Percentiles rank a stretch among this genome's conserved stretches.
Evolutionary conservation across 2,113 vertebrate genomes (phyloP).

Genomic region (Callipepla californica): DNA sequence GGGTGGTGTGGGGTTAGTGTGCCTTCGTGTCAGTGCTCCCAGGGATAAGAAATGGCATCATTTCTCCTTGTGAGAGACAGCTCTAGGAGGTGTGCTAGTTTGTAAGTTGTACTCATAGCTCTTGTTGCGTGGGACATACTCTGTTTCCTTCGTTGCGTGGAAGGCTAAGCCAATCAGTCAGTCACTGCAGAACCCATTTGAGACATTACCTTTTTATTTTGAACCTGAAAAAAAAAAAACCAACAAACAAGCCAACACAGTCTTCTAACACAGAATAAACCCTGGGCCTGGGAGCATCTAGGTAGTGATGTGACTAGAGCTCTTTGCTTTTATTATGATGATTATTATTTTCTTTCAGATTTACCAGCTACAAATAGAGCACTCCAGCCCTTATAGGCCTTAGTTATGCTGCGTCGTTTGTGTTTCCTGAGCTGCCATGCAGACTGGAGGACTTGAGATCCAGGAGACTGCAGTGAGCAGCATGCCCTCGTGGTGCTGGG

Average conservation of each 20-base stretch:
- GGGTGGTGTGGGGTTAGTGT: background rate
- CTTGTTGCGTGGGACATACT: background rate
- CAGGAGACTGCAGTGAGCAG: background rate
- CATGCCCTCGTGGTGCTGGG: background rate
- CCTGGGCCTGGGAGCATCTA: constrained; percentile 38
- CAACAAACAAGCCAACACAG: background rate
- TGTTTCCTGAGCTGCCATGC: constrained; percentile 38
- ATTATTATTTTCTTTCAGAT: constrained; percentile 6
- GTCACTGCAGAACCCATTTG: background rate
- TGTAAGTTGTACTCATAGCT: background rate
- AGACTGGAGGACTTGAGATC: background rate
- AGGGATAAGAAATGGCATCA: background rate
- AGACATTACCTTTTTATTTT: background rate
- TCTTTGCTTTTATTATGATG: background rate
- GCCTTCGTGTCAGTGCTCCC: background rate
- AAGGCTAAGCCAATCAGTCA: background rate
- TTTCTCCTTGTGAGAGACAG: constrained; percentile 2
- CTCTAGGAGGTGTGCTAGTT: background rate
- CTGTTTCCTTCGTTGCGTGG: background rate
- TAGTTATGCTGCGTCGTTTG: constrained; percentile 56
- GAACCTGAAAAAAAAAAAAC: background rate
- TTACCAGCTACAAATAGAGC: constrained; percentile 57
- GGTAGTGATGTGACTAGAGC: constrained; percentile 58
- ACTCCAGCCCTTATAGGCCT: constrained; percentile 38
- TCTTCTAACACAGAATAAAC: background rate